Evolutionary conservation across 2,797 vertebrate genomes (phyloP).

Genomic region (Scarus forsteni): DNA sequence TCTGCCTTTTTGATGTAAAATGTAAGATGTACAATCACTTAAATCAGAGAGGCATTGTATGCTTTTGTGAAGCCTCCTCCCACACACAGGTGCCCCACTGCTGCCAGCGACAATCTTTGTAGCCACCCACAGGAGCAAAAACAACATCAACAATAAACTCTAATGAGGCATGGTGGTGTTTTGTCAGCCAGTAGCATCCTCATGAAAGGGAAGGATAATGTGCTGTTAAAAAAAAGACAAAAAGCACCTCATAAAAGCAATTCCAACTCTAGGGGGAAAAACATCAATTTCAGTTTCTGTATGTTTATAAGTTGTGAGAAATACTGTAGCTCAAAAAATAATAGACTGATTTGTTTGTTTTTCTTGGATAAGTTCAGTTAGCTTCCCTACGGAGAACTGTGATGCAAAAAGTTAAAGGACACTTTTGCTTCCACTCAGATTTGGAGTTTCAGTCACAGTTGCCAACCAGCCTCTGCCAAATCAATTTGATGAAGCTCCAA

Average conservation of each 20-base stretch:
- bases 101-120: slow-evolving; percentile 58
- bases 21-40: slow-evolving; percentile 21
- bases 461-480: slow-evolving; percentile 45
- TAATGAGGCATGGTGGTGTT: slow-evolving; percentile 74
- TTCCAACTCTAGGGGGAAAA: slow-evolving; percentile 22
- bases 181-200: slow-evolving; percentile 44
- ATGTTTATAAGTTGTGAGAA: slow-evolving; percentile 16
- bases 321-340: slow-evolving; percentile 18
- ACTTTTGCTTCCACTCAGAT: slow-evolving; percentile 30
- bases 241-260: slow-evolving; percentile 35
- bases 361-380: slow-evolving; percentile 28
- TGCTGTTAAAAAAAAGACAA: slow-evolving; percentile 18
- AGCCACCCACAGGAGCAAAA: slow-evolving; percentile 62
- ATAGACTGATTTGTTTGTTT: slow-evolving; percentile 7
- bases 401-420: slow-evolving; percentile 48
- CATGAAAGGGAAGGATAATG: slow-evolving; percentile 51
- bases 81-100: slow-evolving; percentile 60
- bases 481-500: slow-evolving; percentile 68
- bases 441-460: slow-evolving; percentile 26
- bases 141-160: slow-evolving; percentile 71
- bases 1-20: slow-evolving; percentile 24
- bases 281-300: slow-evolving; percentile 19
- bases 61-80: slow-evolving; percentile 42
- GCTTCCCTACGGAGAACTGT: slow-evolving; percentile 16
- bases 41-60: slow-evolving; percentile 61